These are phyloP conservation scores for Salvator merianae DNA, from an alignment of 2,113 vertebrate genomes.

Conservation along the genomic window DNA sequence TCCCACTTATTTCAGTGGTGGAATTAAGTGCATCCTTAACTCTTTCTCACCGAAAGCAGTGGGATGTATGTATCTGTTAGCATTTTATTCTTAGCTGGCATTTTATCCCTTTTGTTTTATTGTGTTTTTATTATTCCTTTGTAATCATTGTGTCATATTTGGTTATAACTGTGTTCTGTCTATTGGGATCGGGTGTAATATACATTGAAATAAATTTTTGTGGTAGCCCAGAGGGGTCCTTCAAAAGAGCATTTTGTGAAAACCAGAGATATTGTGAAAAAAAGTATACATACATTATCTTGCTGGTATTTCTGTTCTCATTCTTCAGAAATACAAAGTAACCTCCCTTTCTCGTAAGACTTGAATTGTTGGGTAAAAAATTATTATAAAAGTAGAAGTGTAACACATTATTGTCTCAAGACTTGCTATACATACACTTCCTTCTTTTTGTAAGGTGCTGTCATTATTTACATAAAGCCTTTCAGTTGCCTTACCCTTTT, in stretches of 20 bases:
- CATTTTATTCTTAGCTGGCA: neutral
- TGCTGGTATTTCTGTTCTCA: constrained; percentile 28
- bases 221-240: constrained; percentile 8
- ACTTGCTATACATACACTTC: neutral
- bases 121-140: neutral
- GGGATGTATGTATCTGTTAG: neutral
- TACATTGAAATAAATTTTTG: neutral
- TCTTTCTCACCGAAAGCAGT: neutral
- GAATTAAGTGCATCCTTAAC: neutral
- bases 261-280: neutral
- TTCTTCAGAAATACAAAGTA: constrained; percentile 7
- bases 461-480: constrained; percentile 32
- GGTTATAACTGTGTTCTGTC: neutral
- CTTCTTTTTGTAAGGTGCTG: constrained; percentile 23
- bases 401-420: neutral
- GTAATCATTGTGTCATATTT: neutral
- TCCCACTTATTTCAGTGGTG: neutral
- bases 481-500: neutral
- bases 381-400: constrained; percentile 6
- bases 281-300: constrained; percentile 6
- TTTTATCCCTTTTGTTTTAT: neutral
- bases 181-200: neutral
- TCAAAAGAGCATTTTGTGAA: constrained; percentile 30
- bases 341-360: neutral
- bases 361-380: constrained; percentile 27